Base-by-base conservation (phyloP, 2,888 invertebrate species). In the Leptopilina myrica region DNA sequence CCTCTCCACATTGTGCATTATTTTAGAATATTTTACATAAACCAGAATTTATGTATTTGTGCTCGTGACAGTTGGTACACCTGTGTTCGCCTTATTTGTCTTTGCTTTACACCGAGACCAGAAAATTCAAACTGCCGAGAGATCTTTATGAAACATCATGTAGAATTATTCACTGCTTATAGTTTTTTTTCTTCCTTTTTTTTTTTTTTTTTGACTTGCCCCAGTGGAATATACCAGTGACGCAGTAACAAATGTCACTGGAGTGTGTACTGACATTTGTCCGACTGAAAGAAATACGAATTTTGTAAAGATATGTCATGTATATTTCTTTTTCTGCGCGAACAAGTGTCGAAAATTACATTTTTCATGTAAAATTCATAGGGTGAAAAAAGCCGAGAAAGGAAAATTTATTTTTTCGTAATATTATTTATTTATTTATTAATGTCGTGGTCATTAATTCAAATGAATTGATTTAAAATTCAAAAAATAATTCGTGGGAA, bases 11-110 rank as follows among this genome's bases (percentile, higher is more conserved):
- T 20, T 20, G 67, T 46, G 46, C 46, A 67, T 67, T 46, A 67
- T 46, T 67, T 67, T 67, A 49, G 20, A 67, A 67, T 67, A 67
- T 20, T 67, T 67, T 67, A 67, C 67, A 67, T 67, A 49, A 67
- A 20, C 67, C 12, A 46, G 20, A 67, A 67, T 67, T 67, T 67
- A 49, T 67, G 49, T 67, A 67, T 67, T 67, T 46, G 67, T 67
- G 20, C 20, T 49, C 46, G 46, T 20, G 20, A 67, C 67, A 67
- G 67, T 67, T 67, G 46, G 15, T 43, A 67, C 67, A 67, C 67
- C 67, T 67, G 49, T 49, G 49, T 12, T 33, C 67, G 20, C 67
- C 49, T 67, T 67, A 12, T 62, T 49, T 49, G 20, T 49, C 67
- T 20, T 67, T 15, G 33, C 7, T 56, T 69, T 56, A 69, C 33